These are phyloP conservation scores for Pyrochroa serraticornis DNA, from an alignment of 2,888 invertebrate species.

Conservation along the genomic window DNA sequence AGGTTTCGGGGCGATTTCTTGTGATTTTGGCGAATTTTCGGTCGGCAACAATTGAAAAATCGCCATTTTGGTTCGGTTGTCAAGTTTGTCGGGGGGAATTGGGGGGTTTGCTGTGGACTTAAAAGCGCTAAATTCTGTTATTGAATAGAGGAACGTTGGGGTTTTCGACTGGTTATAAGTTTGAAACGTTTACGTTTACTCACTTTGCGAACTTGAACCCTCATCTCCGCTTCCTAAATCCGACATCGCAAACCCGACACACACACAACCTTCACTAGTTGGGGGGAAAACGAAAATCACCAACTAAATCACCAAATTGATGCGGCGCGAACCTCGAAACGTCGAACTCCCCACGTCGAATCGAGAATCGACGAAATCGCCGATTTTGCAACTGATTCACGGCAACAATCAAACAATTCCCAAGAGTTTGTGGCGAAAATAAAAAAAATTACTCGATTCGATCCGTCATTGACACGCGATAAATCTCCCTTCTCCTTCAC, in stretches of 20 bases:
- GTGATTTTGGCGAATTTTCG: slow-evolving; percentile 4
- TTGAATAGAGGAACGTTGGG: slow-evolving; percentile 8
- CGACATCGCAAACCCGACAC: slow-evolving; percentile 66
- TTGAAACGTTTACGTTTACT: slow-evolving; percentile 56
- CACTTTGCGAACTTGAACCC: slow-evolving; percentile 80
- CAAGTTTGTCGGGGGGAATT: slow-evolving; percentile 36
- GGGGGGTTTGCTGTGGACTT: slow-evolving; percentile 12
- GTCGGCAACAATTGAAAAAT: slow-evolving; percentile 36
- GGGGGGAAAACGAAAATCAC: slow-evolving; percentile 51
- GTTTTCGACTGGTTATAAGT: slow-evolving; percentile 1
- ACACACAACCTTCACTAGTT: slow-evolving; percentile 54
- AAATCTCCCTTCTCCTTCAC: too few species aligned
- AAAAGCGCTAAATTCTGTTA: slow-evolving; percentile 2
- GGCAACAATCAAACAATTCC: too few species aligned
- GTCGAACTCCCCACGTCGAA: slow-evolving; percentile 6
- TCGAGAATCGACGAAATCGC: too few species aligned
- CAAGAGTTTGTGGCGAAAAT: too few species aligned
- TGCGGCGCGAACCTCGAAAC: slow-evolving; percentile 8
- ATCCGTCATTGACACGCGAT: too few species aligned
- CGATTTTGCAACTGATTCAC: too few species aligned
- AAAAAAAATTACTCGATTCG: too few species aligned
- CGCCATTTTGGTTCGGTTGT: slow-evolving; percentile 54
- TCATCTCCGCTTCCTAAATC: slow-evolving; percentile 82
- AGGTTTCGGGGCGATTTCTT: slow-evolving; percentile 6
- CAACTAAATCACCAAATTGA: slow-evolving; percentile 32